Percentiles rank a stretch among this genome's conserved stretches.
Evolutionary conservation across 2,113 vertebrate genomes (phyloP).

Genomic region (Halichoeres trimaculatus): DNA sequence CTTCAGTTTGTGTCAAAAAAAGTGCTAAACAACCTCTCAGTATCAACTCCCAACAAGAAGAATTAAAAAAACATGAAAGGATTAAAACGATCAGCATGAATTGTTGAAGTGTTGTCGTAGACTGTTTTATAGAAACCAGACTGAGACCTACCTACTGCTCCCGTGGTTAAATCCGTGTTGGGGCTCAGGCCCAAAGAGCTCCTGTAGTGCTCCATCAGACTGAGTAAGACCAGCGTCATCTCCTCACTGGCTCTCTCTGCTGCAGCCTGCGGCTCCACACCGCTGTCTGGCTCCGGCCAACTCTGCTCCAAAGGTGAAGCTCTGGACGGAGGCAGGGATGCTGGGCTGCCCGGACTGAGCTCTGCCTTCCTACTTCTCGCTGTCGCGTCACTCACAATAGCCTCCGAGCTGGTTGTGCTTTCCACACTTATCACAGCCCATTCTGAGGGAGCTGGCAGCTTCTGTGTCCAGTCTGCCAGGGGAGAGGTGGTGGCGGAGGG

Average conservation of each 20-base stretch:
- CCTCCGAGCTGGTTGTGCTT: conserved; percentile 7
- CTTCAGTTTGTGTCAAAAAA: too few relatives aligned
- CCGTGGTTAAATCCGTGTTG: conserved; percentile 56
- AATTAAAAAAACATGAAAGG: too few relatives aligned
- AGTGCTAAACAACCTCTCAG: too few relatives aligned
- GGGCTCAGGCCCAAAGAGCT: conserved; percentile 59
- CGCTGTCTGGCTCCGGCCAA: conserved; percentile 71
- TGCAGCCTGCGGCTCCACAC: conserved; percentile 55
- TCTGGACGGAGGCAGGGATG: conserved; percentile 24
- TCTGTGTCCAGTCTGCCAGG: conserved; percentile 56
- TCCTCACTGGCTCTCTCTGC: conserved; percentile 64
- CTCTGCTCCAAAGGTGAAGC: conserved; percentile 59
- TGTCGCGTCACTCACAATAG: conserved; percentile 22
- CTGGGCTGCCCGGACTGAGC: conserved; percentile 19
- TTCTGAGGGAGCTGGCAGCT: conserved; percentile 55
- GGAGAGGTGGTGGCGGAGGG: conserved; percentile 34
- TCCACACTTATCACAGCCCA: conserved; percentile 74
- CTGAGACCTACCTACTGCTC: conserved; percentile 71
- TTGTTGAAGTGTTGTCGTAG: neutral
- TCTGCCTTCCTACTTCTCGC: conserved; percentile 2
- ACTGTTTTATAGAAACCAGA: neutral
- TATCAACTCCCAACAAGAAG: too few relatives aligned
- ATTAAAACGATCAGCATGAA: too few relatives aligned
- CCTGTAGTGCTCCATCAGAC: conserved; percentile 76
- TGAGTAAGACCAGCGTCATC: conserved; percentile 67